Conservation (phyloP, 92 coral and sea anemone species). For the Bergia puertoricense region DNA sequence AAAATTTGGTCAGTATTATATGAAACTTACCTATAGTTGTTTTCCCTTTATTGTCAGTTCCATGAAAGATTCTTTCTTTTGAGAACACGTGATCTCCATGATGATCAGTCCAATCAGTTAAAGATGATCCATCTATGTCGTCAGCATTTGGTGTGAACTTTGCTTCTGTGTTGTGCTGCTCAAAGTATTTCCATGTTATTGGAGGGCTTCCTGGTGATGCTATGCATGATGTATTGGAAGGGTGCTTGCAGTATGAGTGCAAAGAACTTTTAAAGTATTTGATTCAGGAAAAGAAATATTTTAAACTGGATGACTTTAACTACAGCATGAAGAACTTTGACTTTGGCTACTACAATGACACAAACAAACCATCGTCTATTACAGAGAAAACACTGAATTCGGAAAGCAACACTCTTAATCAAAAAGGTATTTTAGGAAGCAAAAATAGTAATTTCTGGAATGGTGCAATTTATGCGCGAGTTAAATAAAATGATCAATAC, state of each 20-base stretch:
- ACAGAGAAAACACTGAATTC: constrained; percentile 27
- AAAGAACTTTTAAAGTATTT: constrained; percentile 54
- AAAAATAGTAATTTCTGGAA: too few species aligned
- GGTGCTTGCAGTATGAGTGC: constrained; percentile 55
- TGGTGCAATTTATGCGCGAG: too few species aligned
- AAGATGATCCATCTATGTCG: constrained; percentile 51
- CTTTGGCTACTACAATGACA: constrained; percentile 57
- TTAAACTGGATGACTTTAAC: constrained; percentile 46
- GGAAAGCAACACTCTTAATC: constrained; percentile 41
- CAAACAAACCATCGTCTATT: constrained; percentile 43
- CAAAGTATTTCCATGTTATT: constrained; percentile 58
- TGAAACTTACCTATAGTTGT: neutral
- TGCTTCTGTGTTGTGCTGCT: constrained; percentile 29
- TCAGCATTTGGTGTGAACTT: constrained; percentile 49
- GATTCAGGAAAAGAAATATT: neutral
- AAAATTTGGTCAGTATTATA: too few species aligned
- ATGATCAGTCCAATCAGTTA: constrained; percentile 46
- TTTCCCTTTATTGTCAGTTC: neutral
- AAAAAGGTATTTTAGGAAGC: constrained; percentile 41
- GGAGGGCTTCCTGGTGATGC: constrained; percentile 61
- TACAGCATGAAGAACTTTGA: constrained; percentile 39
- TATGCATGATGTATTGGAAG: constrained; percentile 60
- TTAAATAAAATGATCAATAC: too few species aligned
- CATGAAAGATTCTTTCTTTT: constrained; percentile 12
- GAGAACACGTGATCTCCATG: constrained; percentile 5